Conservation (phyloP, 2,888 invertebrate species). For the Heliconius ismenius region DNA sequence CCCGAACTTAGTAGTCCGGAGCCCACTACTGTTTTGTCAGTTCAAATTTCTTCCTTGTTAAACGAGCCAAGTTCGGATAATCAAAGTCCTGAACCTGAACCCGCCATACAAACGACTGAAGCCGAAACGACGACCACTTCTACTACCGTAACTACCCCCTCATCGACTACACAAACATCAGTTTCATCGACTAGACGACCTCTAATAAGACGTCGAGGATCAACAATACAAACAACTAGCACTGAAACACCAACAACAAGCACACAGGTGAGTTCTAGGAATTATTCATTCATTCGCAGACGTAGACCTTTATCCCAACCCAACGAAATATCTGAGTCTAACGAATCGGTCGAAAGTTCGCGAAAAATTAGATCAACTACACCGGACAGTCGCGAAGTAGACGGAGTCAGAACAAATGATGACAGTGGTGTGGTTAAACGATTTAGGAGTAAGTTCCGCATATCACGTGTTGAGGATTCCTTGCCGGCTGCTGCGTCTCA, state of each 20-base stretch:
- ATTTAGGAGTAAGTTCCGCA: conserved; percentile 59
- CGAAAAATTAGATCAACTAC: conserved; percentile 77
- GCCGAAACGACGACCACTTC: conserved; percentile 51
- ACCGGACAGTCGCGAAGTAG: conserved; percentile 73
- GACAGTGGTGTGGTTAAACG: conserved; percentile 52
- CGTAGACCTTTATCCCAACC: conserved; percentile 66
- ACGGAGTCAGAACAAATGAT: conserved; percentile 48
- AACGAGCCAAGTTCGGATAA: conserved; percentile 62
- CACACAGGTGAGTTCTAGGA: conserved; percentile 82
- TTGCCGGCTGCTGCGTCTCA: conserved; percentile 69
- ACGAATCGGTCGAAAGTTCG: conserved; percentile 55
- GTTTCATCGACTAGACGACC: conserved; percentile 54
- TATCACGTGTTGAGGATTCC: conserved; percentile 60
- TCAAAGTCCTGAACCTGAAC: conserved; percentile 53
- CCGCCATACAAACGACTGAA: conserved; percentile 55
- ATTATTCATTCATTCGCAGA: conserved; percentile 73
- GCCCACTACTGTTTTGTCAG: conserved; percentile 72
- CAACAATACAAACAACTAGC: conserved; percentile 53
- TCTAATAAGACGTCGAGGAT: conserved; percentile 57
- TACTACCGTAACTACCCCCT: conserved; percentile 53
- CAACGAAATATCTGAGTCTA: conserved; percentile 72
- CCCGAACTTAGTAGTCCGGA: conserved; percentile 55
- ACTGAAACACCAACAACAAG: conserved; percentile 56
- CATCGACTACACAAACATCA: conserved; percentile 52
- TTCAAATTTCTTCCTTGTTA: conserved; percentile 74